Conservation (phyloP, 2,888 invertebrate genomes). For the Cephus sareptanus region DNA sequence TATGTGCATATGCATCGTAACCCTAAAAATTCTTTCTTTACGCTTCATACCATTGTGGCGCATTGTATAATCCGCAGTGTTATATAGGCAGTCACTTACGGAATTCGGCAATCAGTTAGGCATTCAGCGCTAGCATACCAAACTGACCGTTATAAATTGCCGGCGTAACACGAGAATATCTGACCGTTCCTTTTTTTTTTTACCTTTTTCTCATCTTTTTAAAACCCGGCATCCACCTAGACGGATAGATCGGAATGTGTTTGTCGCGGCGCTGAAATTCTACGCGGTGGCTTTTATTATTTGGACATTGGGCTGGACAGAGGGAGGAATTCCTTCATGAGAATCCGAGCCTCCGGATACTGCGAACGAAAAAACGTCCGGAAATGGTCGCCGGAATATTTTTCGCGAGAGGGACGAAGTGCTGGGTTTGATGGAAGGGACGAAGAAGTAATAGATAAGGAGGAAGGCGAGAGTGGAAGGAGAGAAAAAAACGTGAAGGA, state of each 20-base stretch:
- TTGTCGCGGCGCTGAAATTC: slow-evolving; percentile 36
- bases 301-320: background rate
- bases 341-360: background rate
- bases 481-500: slow-evolving; percentile 18
- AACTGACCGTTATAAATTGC: slow-evolving; percentile 35
- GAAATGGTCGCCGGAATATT: background rate
- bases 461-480: slow-evolving; percentile 7
- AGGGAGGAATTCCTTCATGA: background rate
- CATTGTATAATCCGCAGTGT: background rate
- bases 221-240: slow-evolving; percentile 20
- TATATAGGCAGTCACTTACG: slow-evolving; percentile 15
- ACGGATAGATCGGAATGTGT: slow-evolving; percentile 46
- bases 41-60: background rate
- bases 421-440: slow-evolving; percentile 17
- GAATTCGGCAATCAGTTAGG: slow-evolving; percentile 48
- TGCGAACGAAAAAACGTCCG: background rate
- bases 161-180: slow-evolving; percentile 42
- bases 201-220: slow-evolving; percentile 17
- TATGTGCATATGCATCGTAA: background rate
- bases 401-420: slow-evolving; percentile 15
- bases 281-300: slow-evolving; percentile 14
- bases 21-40: background rate
- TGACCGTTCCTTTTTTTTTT: slow-evolving; percentile 20
- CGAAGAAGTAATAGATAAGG: background rate
- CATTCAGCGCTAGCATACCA: slow-evolving; percentile 36